Evolutionary conservation across 1,140 invertebrate species (phyloP).

Genomic region (Scaptodrosophila lebanonensis): DNA sequence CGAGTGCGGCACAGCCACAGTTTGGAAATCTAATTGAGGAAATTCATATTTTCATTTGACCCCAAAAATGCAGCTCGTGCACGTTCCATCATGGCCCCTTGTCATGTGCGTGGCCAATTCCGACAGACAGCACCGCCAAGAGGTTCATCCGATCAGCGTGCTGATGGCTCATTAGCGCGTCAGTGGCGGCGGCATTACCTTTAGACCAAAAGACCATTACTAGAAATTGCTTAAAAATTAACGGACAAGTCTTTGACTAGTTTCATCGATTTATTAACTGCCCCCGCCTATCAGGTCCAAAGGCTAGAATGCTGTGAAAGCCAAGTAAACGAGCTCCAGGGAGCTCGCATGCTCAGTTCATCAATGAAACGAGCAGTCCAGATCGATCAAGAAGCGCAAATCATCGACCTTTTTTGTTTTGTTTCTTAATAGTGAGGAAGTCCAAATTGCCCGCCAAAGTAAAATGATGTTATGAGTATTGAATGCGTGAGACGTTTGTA

Average conservation of each 20-base stretch:
- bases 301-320: slow-evolving; percentile 11
- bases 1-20: slow-evolving; percentile 15
- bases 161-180: slow-evolving; percentile 57
- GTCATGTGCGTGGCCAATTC: slow-evolving; percentile 53
- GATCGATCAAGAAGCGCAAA: slow-evolving; percentile 2
- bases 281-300: too few relatives aligned
- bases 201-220: slow-evolving; percentile 29
- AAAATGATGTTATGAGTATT: too few relatives aligned
- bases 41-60: slow-evolving; percentile 56
- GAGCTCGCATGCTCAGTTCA: too few relatives aligned
- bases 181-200: slow-evolving; percentile 5
- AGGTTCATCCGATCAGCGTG: slow-evolving; percentile 50
- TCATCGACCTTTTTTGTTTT: too few relatives aligned
- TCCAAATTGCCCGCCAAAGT: too few relatives aligned
- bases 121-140: too few relatives aligned
- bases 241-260: slow-evolving; percentile 19
- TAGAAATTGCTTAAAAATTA: slow-evolving; percentile 36
- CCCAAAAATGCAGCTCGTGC: slow-evolving; percentile 13
- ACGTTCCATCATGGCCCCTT: slow-evolving; percentile 16
- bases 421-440: too few relatives aligned
- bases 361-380: neutral
- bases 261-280: slow-evolving; percentile 4
- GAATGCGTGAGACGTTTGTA: too few relatives aligned
- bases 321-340: slow-evolving; percentile 22
- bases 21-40: slow-evolving; percentile 58